Base-by-base conservation (phyloP, 1,140 invertebrate genomes). In the Drosophila carrolli region DNA sequence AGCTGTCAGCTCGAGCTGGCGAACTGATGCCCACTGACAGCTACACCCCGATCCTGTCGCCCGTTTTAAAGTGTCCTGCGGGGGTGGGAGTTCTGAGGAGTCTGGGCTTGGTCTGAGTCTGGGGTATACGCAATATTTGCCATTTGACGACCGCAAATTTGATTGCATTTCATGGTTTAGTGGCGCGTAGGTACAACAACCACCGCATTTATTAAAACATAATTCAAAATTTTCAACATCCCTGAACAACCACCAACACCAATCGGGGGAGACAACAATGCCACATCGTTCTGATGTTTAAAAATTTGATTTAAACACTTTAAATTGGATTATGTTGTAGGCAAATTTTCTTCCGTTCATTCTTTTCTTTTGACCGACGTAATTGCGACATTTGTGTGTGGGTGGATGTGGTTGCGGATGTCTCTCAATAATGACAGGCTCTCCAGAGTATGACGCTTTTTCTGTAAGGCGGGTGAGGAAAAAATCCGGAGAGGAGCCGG, bases 241-340 rank as follows among this genome's bases (percentile, higher is more conserved):
- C 63, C 61, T 60, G 48, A 70, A 41, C 80, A 59, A 75, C 63
- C 63, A 65, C 75, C 56, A 41, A 32, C 37, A 37, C 32, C 61
- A 67, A 58, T 54, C 47, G 37, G 32, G 51, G 48, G 63, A 56
- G 40, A 70, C 56, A 50, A 88, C 76, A 88, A 88, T 83, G 80
- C 50, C 80, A 84, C 50, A 62, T 83, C 80, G 61, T 80, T 84
- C 72, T 77, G 81, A 67, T 90, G 78, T 81, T 91, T 77, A 66
- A 89, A 67, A 91, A 91, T 91, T 91, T 91, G 83, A 91, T 91
- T 91, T 91, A 91, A 91, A 89, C 89, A 89, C 89, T 91, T 91
- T 91, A 91, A 91, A 91, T 91, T 91, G 89, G 89, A 91, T 91
- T 91, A 91, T 80, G 70, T 81, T 91, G 78, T 91, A 91, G 81